These are phyloP conservation scores for Notodonta dromedarius DNA, from an alignment of 2,888 invertebrate species.

Conservation along the genomic window DNA sequence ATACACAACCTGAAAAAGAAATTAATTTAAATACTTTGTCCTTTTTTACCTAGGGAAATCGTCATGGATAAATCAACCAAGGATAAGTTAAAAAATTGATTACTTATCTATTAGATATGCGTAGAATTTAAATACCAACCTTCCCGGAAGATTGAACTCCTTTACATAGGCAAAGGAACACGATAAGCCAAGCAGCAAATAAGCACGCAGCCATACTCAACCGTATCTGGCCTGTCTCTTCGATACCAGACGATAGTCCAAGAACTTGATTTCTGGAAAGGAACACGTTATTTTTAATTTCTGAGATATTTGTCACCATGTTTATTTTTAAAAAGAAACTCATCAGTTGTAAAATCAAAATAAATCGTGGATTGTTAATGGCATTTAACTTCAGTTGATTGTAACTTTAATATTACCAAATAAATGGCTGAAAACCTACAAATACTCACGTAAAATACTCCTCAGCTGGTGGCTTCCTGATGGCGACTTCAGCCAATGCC, in stretches of 20 bases:
- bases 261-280: slow-evolving; percentile 85
- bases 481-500: slow-evolving; percentile 80
- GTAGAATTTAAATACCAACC: slow-evolving; percentile 51
- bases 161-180: slow-evolving; percentile 90
- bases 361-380: not conserved
- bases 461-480: slow-evolving; percentile 87
- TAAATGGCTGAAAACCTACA: slow-evolving; percentile 2
- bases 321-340: too few relatives aligned
- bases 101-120: not conserved
- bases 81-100: too few relatives aligned
- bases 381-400: not conserved
- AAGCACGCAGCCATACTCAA: slow-evolving; percentile 90
- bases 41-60: too few relatives aligned
- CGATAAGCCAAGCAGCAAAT: slow-evolving; percentile 90
- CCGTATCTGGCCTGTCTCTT: slow-evolving; percentile 87
- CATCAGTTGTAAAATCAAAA: too few relatives aligned
- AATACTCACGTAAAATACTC: slow-evolving; percentile 88
- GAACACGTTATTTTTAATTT: not conserved
- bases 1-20: slow-evolving; percentile 85
- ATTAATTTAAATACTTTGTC: too few relatives aligned
- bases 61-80: too few relatives aligned
- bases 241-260: slow-evolving; percentile 89
- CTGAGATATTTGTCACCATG: not conserved
- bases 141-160: slow-evolving; percentile 92
- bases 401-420: not conserved